Evolutionary conservation across 2,113 vertebrate genomes (phyloP).

Genomic region (Balaeniceps rex): DNA sequence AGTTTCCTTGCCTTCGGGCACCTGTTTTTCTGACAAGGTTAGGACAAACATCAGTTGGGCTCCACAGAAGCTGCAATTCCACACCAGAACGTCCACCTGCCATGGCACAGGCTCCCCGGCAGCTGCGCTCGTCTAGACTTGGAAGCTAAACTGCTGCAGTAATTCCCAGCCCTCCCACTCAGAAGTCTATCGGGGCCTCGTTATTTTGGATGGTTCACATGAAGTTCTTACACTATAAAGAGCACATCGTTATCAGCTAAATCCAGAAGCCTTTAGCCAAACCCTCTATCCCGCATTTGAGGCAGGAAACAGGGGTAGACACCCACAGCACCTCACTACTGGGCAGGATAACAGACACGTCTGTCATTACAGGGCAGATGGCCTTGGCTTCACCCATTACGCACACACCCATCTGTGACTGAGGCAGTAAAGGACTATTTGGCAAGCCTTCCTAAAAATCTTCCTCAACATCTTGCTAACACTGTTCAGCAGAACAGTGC

Average conservation of each 20-base stretch:
- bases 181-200: not conserved
- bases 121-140: not conserved
- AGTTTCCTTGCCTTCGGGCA: not conserved
- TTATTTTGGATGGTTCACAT: not conserved
- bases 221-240: not conserved
- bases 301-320: not conserved
- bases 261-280: not conserved
- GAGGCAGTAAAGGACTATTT: not conserved
- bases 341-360: not conserved
- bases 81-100: not conserved
- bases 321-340: not conserved
- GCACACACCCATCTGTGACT: not conserved
- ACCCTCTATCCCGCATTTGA: not conserved
- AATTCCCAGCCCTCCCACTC: not conserved
- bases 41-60: not conserved
- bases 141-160: not conserved
- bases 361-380: not conserved
- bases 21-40: not conserved
- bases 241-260: not conserved
- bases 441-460: not conserved
- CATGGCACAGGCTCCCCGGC: not conserved
- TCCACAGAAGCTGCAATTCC: not conserved
- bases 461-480: not conserved
- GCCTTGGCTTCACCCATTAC: not conserved
- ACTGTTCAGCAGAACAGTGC: not conserved